phyloP scores from a whole-genome alignment of 2,888 invertebrate species.

The Agrochola circellaris region DNA sequence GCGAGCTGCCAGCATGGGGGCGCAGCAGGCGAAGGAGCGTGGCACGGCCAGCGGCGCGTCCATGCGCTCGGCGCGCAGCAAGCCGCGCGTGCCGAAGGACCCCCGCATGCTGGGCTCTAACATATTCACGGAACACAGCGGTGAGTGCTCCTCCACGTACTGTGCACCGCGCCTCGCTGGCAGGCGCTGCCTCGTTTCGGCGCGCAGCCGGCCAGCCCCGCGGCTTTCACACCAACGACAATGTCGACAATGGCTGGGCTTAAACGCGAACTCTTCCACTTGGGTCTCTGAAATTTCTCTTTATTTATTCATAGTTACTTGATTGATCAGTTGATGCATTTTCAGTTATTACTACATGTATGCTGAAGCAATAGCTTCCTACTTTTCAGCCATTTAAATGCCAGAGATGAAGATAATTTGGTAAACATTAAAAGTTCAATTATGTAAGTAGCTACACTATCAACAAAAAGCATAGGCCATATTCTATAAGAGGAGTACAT shows the following conservation, averaged over 20 bases:
- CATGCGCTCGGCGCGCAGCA: slow-evolving; percentile 93
- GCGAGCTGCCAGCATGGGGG: slow-evolving; percentile 93
- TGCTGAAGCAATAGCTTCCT: not conserved
- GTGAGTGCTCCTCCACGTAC: slow-evolving; percentile 90
- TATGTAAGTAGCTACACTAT: not conserved
- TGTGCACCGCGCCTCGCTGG: not conserved
- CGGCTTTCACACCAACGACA: not conserved
- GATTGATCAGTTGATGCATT: not conserved
- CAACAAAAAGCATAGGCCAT: not conserved
- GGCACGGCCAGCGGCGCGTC: slow-evolving; percentile 94
- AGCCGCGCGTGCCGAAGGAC: slow-evolving; percentile 95
- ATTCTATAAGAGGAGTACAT: not conserved
- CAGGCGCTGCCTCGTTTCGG: not conserved
- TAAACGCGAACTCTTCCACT: not conserved
- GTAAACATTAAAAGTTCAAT: not conserved
- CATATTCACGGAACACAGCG: slow-evolving; percentile 98
- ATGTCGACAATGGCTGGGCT: not conserved
- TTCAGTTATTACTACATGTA: not conserved
- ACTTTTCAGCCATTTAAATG: not conserved
- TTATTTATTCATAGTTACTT: not conserved
- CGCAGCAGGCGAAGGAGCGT: slow-evolving; percentile 98
- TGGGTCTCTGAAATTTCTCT: not conserved
- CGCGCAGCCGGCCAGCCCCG: not conserved
- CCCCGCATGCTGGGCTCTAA: slow-evolving; percentile 96
- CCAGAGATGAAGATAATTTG: not conserved